Base-by-base conservation (phyloP, 2,888 invertebrate genomes). In the Drosophila macrothrix region DNA sequence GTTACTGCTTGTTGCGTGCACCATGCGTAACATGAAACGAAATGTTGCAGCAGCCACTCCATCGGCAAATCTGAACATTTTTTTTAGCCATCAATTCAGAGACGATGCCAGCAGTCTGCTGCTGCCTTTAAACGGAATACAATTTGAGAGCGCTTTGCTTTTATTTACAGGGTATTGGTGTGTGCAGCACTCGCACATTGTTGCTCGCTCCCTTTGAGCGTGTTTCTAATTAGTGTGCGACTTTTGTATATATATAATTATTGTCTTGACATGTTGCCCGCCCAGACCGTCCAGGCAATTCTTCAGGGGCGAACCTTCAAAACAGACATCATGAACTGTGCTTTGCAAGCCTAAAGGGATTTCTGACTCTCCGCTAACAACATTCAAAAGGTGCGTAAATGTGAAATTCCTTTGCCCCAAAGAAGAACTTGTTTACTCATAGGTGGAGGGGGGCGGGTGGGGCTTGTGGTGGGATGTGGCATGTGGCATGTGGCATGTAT, bases 331-430 rank as follows among this genome's bases (percentile, higher is more conserved):
- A 52, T 65, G 64, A 56, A 67, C 59, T 55, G n/a, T 37, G 52
- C 39, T 65, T 52, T 53, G 60, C 50, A 31, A 39, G 43, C 43
- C 65, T 31, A 56, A 67, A 62, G 67, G 67, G 67, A 71, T 67
- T 76, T 73, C 68, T 67, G 60, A 50, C 76, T 55, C 71, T 46
- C 71, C 60, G 43, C 67, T 43, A 56, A 46, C 46, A 78, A 58
- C 73, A 49, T 76, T 77, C 55, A 81, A 80, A 79, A 73, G 67
- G 78, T 82, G 78, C 78, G 74, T 67, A 81, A 80, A 81, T 80
- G 80, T 71, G 70, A 81, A 79, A 80, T 80, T 82, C 80, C 74
- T 78, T 68, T 66, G 46, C 25, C 46, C 4, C 22, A 43, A 25
- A 39, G 9, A 54, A 67, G 19, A 43, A 52, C 43, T 63, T 80